Evolutionary conservation across 2,113 vertebrate genomes (phyloP).

Genomic region (Loxodonta africana): DNA sequence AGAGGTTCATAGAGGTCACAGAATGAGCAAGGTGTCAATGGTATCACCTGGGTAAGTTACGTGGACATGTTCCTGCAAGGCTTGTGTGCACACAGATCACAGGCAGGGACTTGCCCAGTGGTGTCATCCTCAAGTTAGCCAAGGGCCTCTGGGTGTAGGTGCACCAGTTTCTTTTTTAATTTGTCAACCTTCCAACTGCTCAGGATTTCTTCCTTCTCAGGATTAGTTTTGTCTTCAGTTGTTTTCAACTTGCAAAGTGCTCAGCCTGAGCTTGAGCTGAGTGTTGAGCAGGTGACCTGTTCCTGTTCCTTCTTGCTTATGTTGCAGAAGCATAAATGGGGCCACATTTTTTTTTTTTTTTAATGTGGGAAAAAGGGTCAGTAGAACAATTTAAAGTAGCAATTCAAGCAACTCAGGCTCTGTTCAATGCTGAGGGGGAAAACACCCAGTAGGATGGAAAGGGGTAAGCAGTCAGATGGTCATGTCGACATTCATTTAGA

Average conservation of each 20-base stretch:
- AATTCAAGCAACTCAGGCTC: background rate
- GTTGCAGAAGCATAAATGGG: background rate
- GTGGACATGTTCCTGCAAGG: background rate
- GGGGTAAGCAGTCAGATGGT: background rate
- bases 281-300: background rate
- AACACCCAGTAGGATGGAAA: background rate
- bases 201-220: background rate
- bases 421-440: background rate
- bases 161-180: background rate
- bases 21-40: background rate
- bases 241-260: constrained; percentile 16
- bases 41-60: background rate
- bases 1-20: background rate
- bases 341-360: constrained; percentile 14
- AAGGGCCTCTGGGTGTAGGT: background rate
- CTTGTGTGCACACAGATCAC: accelerated
- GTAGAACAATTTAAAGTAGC: background rate
- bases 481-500: background rate
- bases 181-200: background rate
- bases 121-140: background rate
- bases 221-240: background rate
- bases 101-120: background rate
- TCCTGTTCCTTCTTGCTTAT: background rate
- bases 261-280: background rate
- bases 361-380: background rate